Evolutionary conservation across 1,140 invertebrate genomes (phyloP).

Genomic region (Heliothis subflexa): DNA sequence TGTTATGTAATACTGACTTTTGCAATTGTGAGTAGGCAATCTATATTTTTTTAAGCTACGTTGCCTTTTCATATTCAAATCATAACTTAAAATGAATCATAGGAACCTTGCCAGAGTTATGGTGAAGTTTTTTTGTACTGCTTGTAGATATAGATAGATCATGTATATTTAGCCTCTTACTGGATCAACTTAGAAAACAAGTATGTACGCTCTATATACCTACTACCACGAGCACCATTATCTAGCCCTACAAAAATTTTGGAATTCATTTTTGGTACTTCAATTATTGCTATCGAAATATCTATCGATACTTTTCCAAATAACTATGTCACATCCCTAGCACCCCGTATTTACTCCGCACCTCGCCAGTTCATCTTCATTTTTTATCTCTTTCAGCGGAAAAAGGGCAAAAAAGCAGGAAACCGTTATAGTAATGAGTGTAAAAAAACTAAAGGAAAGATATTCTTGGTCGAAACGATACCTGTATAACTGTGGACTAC

Average conservation of each 20-base stretch:
- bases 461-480: conserved; percentile 53
- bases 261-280: no score
- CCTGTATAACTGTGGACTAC: conserved; percentile 51
- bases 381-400: conserved; percentile 83
- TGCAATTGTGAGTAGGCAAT: not conserved
- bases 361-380: conserved; percentile 84
- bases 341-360: conserved; percentile 82
- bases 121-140: no score
- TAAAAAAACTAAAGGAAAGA: conserved; percentile 75
- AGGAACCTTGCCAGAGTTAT: no score
- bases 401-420: conserved; percentile 80
- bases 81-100: no score
- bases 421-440: conserved; percentile 83
- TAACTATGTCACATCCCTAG: conserved; percentile 60
- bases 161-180: no score
- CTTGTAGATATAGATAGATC: no score
- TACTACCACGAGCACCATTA: no score
- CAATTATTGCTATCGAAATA: not conserved
- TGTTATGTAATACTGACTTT: not conserved
- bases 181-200: no score
- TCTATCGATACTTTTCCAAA: conserved; percentile 49
- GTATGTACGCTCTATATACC: no score
- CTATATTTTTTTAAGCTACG: not conserved
- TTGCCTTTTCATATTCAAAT: no score
- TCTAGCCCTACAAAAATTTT: no score